Percentiles rank a stretch among this genome's conserved stretches.
Conservation (phyloP, 2,113 vertebrate genomes). For the Mobula birostris region DNA sequence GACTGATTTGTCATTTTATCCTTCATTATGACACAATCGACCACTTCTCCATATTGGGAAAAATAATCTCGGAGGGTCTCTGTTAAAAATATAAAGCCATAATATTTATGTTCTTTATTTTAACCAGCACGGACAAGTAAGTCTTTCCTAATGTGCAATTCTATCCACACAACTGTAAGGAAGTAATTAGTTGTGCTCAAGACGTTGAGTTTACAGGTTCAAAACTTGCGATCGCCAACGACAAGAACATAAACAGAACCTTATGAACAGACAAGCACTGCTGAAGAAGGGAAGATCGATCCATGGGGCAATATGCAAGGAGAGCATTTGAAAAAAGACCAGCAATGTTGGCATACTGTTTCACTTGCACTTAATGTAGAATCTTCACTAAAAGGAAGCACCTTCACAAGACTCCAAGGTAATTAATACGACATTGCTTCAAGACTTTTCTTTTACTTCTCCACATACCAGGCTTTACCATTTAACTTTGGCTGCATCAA, state of each 20-base stretch:
- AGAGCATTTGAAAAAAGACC: background rate
- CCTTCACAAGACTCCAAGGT: background rate
- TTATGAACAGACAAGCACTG: background rate
- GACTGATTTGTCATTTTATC: slow-evolving; percentile 99
- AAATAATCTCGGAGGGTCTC: slow-evolving; percentile 97
- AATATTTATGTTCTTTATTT: background rate
- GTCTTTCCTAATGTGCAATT: background rate
- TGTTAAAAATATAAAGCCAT: slow-evolving; percentile 52
- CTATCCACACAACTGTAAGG: too few relatives aligned
- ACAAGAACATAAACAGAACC: background rate
- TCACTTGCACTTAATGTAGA: background rate
- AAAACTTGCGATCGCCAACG: background rate
- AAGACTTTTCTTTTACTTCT: background rate
- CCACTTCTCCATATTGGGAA: slow-evolving; percentile 96
- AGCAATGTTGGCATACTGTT: background rate
- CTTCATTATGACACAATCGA: slow-evolving; percentile 99
- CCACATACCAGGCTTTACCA: background rate
- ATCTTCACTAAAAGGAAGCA: background rate
- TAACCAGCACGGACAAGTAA: background rate
- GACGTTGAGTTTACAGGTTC: background rate
- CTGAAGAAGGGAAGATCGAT: background rate
- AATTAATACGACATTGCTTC: background rate
- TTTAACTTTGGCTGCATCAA: background rate
- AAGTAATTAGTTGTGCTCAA: background rate
- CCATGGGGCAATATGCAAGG: background rate